Base-by-base conservation (phyloP, 2,888 invertebrate species). In the Steinernema hermaphroditum region DNA sequence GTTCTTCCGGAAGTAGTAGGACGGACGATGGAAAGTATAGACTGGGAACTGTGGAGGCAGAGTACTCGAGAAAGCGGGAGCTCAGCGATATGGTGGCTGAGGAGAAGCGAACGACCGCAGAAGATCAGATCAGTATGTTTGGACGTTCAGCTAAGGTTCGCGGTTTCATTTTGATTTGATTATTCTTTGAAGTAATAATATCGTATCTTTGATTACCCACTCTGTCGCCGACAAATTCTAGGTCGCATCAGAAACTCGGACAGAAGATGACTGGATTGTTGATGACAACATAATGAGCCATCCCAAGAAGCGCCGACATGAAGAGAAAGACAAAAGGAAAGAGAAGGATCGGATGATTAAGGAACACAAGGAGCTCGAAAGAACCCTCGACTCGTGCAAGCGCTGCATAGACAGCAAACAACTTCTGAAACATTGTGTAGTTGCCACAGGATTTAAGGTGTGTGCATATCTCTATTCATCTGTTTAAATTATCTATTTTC, bases 341-440 rank as follows among this genome's bases (percentile, higher is more conserved):
- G 50, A 74, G 49, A 76, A 78, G 34, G 77, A 80, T 54, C 74
- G 76, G 27, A 76, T 77, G 19, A 76, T 78, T 29, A 76, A 77
- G 76, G 92, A 94, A 82, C 93, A 94, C 84, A 89, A 91, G 78
- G 90, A 89, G 77, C 89, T 92, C 78, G 90, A 91, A 44, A 90
- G 90, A 79, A 91, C 91, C 68, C 87, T 96, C 82, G 93, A 93
- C 74, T 91, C 87, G 75, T 97, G 97, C 88, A 89, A 90, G 71
- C 91, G 91, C 86, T 97, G 97, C 87, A 90, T 95, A 72, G 93
- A 93, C 80, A 92, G 92, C 12, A 90, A 90, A 44, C 91, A 91
- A 76, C 91, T 94, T 90, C 89, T 91, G 69, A 95, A 94, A 87
- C 93, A 95, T 87, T 90, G 94, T 41, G 91, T 96, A 83, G 90